phyloP scores from a whole-genome alignment of 2,797 vertebrate species.

The Merluccius polli region DNA sequence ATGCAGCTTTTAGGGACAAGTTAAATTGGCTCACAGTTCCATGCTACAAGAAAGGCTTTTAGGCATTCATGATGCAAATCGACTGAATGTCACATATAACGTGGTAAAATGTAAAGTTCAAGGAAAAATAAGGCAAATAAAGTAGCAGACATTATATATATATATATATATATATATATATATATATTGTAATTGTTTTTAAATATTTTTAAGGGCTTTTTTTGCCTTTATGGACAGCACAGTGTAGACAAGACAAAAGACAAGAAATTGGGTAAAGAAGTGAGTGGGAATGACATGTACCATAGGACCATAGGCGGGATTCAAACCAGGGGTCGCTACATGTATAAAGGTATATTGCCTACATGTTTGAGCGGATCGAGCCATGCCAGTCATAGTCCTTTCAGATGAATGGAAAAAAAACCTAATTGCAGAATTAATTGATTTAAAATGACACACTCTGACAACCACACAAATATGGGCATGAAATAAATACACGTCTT shows the following conservation, averaged over 20 bases:
- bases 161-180: not conserved
- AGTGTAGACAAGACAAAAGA: not conserved
- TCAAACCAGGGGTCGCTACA: not conserved
- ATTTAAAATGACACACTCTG: not conserved
- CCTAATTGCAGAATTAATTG: not conserved
- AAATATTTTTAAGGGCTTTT: not conserved
- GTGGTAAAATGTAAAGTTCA: not conserved
- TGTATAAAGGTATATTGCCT: not conserved
- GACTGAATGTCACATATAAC: not conserved
- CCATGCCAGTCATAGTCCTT: not conserved
- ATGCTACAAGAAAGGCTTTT: not conserved
- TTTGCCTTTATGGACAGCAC: not conserved
- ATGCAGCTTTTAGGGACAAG: not conserved
- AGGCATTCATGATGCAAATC: not conserved
- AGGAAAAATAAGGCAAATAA: not conserved
- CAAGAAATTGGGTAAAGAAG: not conserved
- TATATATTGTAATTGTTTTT: not conserved
- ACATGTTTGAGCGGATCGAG: not conserved
- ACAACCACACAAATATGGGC: not conserved
- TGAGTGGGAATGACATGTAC: not conserved
- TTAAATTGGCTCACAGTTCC: not conserved
- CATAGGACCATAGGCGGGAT: not conserved
- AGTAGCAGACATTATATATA: not conserved
- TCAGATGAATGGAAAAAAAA: not conserved
- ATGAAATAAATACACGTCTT: not conserved